phyloP scores from a whole-genome alignment of 2,888 invertebrate species.

The Lasioglossum villosulum region DNA sequence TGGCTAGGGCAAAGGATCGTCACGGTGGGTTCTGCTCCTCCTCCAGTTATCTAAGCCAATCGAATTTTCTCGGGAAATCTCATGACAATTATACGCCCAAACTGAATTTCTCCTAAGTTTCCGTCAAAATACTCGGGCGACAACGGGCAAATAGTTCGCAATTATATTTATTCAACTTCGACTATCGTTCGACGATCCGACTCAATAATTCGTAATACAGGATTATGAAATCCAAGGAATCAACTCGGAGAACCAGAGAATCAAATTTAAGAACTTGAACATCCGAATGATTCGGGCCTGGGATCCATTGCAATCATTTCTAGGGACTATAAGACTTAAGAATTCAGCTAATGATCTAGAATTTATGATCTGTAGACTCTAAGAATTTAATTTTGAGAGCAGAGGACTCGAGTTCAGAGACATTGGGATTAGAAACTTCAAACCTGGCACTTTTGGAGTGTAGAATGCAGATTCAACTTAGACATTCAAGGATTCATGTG shows the following conservation, averaged over 20 bases:
- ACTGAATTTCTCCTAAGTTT: neutral
- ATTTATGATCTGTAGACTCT: neutral
- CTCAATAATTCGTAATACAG: neutral
- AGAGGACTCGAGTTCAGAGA: neutral
- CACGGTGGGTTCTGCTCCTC: conserved; percentile 37
- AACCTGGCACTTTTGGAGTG: too few relatives aligned
- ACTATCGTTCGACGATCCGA: neutral
- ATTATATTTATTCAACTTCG: neutral
- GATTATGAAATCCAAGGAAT: neutral
- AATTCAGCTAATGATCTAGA: neutral
- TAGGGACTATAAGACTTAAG: neutral
- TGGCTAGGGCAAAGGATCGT: conserved; percentile 54
- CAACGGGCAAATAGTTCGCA: neutral
- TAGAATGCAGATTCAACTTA: neutral
- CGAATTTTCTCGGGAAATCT: conserved; percentile 47
- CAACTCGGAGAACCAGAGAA: neutral
- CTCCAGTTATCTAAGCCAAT: conserved; percentile 37
- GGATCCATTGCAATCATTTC: neutral
- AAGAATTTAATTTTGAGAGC: neutral
- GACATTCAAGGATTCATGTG: neutral
- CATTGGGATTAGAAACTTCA: too few relatives aligned
- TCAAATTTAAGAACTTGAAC: neutral
- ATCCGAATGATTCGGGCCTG: neutral
- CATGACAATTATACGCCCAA: conserved; percentile 26
- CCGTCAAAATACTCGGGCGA: neutral